Base-by-base conservation (phyloP, 2,888 invertebrate genomes). In the Allolobophora icterica region DNA sequence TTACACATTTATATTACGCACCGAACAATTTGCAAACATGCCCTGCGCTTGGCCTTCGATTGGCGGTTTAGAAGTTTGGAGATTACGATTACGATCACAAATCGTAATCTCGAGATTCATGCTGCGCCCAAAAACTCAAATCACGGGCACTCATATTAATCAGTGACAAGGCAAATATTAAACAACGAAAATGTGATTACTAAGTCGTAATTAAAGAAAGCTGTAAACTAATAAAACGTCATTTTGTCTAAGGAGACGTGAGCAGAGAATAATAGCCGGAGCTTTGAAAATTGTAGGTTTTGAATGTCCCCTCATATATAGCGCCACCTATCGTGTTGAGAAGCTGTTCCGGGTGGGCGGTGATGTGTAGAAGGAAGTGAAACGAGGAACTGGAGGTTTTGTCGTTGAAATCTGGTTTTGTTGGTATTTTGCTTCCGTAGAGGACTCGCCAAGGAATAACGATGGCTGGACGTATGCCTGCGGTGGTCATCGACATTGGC, bases 401-500 rank as follows among this genome's bases (percentile, higher is more conserved):
- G 30, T 6, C 30, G 71, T 2, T 11, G 71, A n/a, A 71, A n/a
- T 71, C n/a, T 30, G n/a, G 6, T 71, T 71, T 71, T 71, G 11
- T 71, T 71, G 71, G n/a, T n/a, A 71, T 71, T 71, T 71, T 71
- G n/a, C 8, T 71, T 71, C 30, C 71, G 35, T 24, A 38, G 34
- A 87, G 87, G 87, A 87, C 38, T 33, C 17, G 34, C 21, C 19
- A 21, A 87, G 35, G 17, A 34, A 87, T 21, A 6, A 91, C 83
- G 38, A 98, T 98, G 97, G 97, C 97, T 94, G 97, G 94, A 90
- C 93, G 95, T 92, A 93, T 98, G 94, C 99, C 99, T 95, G 99
- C 99, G 93, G 99, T 99, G 96, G 99, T 99, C 94, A 99, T 99
- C 95, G 99, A 99, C 96, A 99, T 99, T 94, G 99, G 99, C 94